Evolutionary conservation across 2,113 vertebrate genomes (phyloP), one percentile per base, ranked within the genome.

Genomic region (Alligator sinensis): DNA sequence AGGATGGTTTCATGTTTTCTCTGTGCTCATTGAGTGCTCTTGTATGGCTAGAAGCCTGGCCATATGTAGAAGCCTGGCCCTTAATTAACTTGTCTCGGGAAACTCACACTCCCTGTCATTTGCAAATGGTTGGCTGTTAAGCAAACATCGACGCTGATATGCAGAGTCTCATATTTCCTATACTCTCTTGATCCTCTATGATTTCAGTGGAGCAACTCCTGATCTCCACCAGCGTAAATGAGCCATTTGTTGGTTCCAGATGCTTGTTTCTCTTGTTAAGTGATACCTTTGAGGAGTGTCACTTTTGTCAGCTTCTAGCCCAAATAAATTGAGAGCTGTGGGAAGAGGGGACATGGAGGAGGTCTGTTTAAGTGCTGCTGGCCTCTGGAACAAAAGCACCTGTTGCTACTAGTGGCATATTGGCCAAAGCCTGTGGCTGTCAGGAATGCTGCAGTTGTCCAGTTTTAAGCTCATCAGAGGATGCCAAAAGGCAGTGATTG

Each of bases 51-150:
- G 8, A 47, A 47, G 47, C 47, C 47, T 47, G 47, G 47, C 47
- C 47, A 47, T 47, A 47, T 47, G 47, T 47, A 47, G 47, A 47
- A 28, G 4, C 82, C 86, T 89, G 28, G 3, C 62, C 34, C 27
- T 84, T 93, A 91, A 91, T 90, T 89, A 93, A 27, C 64, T 61
- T 88, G 78, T 88, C 74, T 85, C 18, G 19, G 58, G 87, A 93
- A 91, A 96, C 89, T 91, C 95, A 89, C 4, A 2, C 47, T 82
- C 59, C 28, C 24, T 72, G 27, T 11, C 1, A 93, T 24, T 25
- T 0, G 0, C 55, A 55, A 85, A 57, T 59, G 0, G 0, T 54
- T 80, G 54, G 7, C 87, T 82, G n/a, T 90, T 95, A 64, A 79
- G 27, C 13, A 90, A 93, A 87, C 14, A 83, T 30, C 87, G 79